These are phyloP conservation scores for Chironomus striatipennis DNA, from an alignment of 1,140 invertebrate species.

Conservation along the genomic window DNA sequence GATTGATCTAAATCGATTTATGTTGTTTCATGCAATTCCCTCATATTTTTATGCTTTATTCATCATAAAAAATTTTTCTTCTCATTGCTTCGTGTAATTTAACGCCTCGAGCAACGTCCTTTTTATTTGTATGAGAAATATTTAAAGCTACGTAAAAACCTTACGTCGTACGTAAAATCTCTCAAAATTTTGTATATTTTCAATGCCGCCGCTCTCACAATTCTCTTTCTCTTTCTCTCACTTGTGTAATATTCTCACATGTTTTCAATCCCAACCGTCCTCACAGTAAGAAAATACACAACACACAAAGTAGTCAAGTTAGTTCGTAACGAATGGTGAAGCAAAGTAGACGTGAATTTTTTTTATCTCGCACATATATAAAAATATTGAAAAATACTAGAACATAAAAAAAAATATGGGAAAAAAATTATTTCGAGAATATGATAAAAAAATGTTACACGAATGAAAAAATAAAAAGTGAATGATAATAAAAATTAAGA, in stretches of 20 bases:
- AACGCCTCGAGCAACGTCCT: background rate
- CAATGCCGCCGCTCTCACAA: no score
- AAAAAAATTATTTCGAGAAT: no score
- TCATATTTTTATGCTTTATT: background rate
- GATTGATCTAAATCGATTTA: conserved; percentile 14
- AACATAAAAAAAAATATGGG: no score
- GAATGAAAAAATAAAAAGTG: background rate
- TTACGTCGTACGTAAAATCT: no score
- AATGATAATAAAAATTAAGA: background rate
- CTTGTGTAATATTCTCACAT: background rate
- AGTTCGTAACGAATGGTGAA: background rate
- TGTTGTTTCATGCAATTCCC: conserved; percentile 12
- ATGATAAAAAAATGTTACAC: background rate
- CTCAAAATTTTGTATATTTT: no score
- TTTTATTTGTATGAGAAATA: no score
- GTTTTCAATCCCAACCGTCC: background rate
- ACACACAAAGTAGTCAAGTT: background rate
- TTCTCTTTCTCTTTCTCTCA: background rate
- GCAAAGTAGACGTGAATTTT: background rate
- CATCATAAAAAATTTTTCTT: background rate
- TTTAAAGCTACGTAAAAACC: no score
- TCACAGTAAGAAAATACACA: background rate
- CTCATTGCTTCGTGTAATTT: background rate
- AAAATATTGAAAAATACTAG: background rate
- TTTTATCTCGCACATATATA: background rate